A percentile compares a stretch with the other conserved stretches of the same genome.
phyloP scores from a whole-genome alignment of 1,140 invertebrate genomes.

The Cotesia chilonis region DNA sequence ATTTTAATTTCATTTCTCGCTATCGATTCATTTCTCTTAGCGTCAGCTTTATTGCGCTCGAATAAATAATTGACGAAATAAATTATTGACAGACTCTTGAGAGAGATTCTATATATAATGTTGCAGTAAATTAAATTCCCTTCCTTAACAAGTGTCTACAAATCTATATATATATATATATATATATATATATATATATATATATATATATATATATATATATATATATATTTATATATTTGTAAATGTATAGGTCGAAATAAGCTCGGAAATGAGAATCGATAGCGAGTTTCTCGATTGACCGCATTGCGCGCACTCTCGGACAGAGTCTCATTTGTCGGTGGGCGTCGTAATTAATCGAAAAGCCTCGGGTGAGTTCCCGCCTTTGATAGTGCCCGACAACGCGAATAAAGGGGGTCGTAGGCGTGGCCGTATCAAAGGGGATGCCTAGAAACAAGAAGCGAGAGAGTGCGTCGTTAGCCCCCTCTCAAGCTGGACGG shows the following conservation, averaged over 20 bases:
- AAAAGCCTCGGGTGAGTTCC: constrained; percentile 45
- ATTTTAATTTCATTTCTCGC: neutral
- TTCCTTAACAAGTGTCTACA: neutral
- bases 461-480: constrained; percentile 30
- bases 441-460: constrained; percentile 60
- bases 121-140: constrained; percentile 27
- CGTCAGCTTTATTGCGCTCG: constrained; percentile 2
- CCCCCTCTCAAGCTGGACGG: constrained; percentile 24
- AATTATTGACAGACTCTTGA: constrained; percentile 14
- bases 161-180: constrained; percentile 14
- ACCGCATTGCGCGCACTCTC: constrained; percentile 37
- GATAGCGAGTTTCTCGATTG: constrained; percentile 34
- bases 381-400: constrained; percentile 57
- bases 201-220: constrained; percentile 13
- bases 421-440: constrained; percentile 57
- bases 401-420: constrained; percentile 52
- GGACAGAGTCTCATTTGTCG: constrained; percentile 56
- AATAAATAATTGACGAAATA: constrained; percentile 14
- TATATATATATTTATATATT: constrained; percentile 15
- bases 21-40: neutral
- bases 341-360: constrained; percentile 65
- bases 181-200: neutral
- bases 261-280: constrained; percentile 26
- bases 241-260: constrained; percentile 1
- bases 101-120: constrained; percentile 15